These are phyloP conservation scores for Paramisgurnus dabryanus DNA, from an alignment of 2,113 vertebrate species.

Conservation along the genomic window DNA sequence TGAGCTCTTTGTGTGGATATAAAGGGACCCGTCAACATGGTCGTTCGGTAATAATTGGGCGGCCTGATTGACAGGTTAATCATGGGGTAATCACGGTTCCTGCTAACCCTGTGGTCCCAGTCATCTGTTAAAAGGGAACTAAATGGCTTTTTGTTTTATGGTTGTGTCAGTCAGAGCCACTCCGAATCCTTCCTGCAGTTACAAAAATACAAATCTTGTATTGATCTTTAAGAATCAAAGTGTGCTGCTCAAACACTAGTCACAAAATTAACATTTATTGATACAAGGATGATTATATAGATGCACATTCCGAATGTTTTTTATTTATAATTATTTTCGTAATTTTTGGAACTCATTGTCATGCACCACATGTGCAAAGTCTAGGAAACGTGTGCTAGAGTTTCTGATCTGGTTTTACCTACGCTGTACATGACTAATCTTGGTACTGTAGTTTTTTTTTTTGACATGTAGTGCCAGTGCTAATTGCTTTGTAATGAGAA, in stretches of 20 bases:
- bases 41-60: slow-evolving; percentile 49
- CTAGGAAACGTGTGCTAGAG: background rate
- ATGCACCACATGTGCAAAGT: too few relatives aligned
- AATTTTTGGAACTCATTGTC: too few relatives aligned
- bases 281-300: too few relatives aligned
- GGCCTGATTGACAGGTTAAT: slow-evolving; percentile 45
- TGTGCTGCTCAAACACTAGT: too few relatives aligned
- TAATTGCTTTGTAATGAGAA: slow-evolving; percentile 4
- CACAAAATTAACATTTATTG: too few relatives aligned
- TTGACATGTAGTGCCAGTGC: background rate
- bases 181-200: background rate
- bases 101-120: slow-evolving; percentile 26
- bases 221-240: too few relatives aligned
- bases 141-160: background rate
- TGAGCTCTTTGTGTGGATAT: slow-evolving; percentile 26
- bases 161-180: background rate
- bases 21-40: slow-evolving; percentile 30
- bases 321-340: too few relatives aligned
- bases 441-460: too few relatives aligned
- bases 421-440: background rate
- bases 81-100: slow-evolving; percentile 32
- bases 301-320: too few relatives aligned
- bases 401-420: too few relatives aligned
- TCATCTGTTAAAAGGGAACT: slow-evolving; percentile 43
- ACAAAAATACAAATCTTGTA: background rate